phyloP scores from a whole-genome alignment of 2,797 vertebrate genomes.

The Sebastes kiyomatsui region DNA sequence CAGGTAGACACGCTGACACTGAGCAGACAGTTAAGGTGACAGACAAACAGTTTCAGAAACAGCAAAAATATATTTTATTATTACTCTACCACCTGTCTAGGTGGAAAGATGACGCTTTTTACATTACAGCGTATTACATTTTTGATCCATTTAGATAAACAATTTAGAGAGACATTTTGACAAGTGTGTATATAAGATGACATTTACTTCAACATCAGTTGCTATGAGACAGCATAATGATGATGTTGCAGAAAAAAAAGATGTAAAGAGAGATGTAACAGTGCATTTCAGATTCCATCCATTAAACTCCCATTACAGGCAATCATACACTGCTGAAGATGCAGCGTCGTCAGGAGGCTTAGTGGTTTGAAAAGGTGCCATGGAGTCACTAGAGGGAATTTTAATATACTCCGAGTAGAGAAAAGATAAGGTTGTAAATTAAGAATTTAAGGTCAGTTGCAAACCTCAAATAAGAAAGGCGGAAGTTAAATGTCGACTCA shows the following conservation, averaged over 20 bases:
- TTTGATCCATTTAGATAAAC: slow-evolving; percentile 3
- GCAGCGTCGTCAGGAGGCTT: slow-evolving; percentile 12
- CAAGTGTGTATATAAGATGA: background rate
- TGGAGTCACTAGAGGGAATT: slow-evolving; percentile 11
- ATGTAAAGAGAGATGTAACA: background rate
- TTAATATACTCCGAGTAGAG: slow-evolving; percentile 4
- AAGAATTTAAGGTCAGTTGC: slow-evolving; percentile 42
- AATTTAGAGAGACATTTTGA: background rate
- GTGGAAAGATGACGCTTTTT: background rate
- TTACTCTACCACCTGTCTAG: background rate
- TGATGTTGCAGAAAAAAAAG: background rate
- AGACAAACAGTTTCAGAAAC: slow-evolving; percentile 14
- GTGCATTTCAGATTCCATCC: slow-evolving; percentile 29
- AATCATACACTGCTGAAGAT: slow-evolving; percentile 1
- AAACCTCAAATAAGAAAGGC: slow-evolving; percentile 33
- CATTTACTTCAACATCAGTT: slow-evolving; percentile 25
- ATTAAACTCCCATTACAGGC: slow-evolving; percentile 35
- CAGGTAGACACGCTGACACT: slow-evolving; percentile 49
- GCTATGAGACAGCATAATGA: slow-evolving; percentile 12
- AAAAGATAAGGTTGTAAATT: slow-evolving; percentile 20
- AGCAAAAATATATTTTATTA: background rate
- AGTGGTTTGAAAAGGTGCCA: slow-evolving; percentile 15
- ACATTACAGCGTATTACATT: slow-evolving; percentile 1
- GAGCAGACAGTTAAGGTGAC: slow-evolving; percentile 44
- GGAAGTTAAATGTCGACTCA: slow-evolving; percentile 48